These are phyloP conservation scores for Pachycephala philippinensis DNA, from an alignment of 2,113 vertebrate species.

Conservation along the genomic window DNA sequence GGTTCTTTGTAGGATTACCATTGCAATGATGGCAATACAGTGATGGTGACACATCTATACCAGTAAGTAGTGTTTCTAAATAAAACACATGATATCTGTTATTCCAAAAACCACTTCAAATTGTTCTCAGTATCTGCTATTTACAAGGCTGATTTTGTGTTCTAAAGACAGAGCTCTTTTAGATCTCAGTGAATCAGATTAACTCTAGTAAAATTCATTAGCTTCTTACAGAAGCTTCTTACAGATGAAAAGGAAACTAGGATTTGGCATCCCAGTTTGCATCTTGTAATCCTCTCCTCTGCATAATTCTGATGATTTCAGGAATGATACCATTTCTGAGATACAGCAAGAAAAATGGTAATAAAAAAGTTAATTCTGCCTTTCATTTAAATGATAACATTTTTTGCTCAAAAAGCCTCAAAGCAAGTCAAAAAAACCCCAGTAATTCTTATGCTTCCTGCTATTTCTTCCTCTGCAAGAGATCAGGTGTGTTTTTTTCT, in stretches of 20 bases:
- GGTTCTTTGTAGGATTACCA: not conserved
- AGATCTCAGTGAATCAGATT: not conserved
- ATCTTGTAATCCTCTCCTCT: not conserved
- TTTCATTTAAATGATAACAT: not conserved
- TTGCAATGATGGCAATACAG: not conserved
- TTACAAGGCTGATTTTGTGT: not conserved
- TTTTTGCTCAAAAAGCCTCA: not conserved
- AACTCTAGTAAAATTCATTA: not conserved
- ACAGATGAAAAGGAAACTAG: not conserved
- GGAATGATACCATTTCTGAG: not conserved
- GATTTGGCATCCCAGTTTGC: not conserved
- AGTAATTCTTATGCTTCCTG: not conserved
- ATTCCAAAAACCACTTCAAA: not conserved
- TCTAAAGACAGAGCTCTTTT: not conserved
- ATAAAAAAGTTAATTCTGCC: not conserved
- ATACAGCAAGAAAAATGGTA: not conserved
- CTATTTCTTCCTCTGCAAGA: not conserved
- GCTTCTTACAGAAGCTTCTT: not conserved
- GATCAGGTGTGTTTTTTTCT: not conserved
- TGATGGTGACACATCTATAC: not conserved
- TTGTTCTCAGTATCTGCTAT: not conserved
- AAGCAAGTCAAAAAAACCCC: not conserved
- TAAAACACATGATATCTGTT: not conserved
- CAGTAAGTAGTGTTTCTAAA: not conserved
- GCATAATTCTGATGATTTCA: not conserved